These are phyloP conservation scores for Drosophila repletoides DNA, from an alignment of 1,140 invertebrate species.

Conservation along the genomic window DNA sequence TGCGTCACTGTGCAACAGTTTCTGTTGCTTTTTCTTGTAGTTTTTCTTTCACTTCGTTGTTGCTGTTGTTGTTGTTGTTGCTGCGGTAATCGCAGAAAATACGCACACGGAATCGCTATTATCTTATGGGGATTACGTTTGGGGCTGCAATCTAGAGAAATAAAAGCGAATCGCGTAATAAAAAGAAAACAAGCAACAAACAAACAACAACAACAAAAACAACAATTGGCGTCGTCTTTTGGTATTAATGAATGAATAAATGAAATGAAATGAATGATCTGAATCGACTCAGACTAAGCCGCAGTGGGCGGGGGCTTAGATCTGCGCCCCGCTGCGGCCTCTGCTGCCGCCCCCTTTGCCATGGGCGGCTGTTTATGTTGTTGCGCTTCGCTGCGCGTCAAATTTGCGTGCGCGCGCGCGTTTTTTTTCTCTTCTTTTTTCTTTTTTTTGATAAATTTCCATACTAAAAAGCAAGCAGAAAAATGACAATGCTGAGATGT, in stretches of 20 bases:
- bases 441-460: conserved; percentile 63
- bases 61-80: conserved; percentile 19
- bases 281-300: conserved; percentile 54
- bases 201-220: conserved; percentile 59
- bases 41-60: not conserved
- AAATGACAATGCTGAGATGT: conserved; percentile 74
- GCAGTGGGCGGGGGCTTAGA: conserved; percentile 30
- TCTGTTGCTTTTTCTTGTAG: conserved; percentile 22
- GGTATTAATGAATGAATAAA: conserved; percentile 70
- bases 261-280: conserved; percentile 3
- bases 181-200: too few relatives aligned
- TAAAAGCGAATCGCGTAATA: conserved; percentile 67
- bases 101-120: conserved; percentile 13
- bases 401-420: conserved; percentile 53
- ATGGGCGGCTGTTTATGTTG: conserved; percentile 40
- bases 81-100: conserved; percentile 35
- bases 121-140: conserved; percentile 67
- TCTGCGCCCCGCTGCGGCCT: not conserved
- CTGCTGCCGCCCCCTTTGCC: not conserved
- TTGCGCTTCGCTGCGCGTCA: conserved; percentile 65
- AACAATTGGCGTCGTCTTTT: conserved; percentile 52
- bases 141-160: conserved; percentile 43
- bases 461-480: conserved; percentile 63
- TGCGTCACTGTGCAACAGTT: conserved; percentile 43
- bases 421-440: conserved; percentile 33